These are phyloP conservation scores for Meda fulgida DNA, from an alignment of 2,797 vertebrate species.

Conservation along the genomic window DNA sequence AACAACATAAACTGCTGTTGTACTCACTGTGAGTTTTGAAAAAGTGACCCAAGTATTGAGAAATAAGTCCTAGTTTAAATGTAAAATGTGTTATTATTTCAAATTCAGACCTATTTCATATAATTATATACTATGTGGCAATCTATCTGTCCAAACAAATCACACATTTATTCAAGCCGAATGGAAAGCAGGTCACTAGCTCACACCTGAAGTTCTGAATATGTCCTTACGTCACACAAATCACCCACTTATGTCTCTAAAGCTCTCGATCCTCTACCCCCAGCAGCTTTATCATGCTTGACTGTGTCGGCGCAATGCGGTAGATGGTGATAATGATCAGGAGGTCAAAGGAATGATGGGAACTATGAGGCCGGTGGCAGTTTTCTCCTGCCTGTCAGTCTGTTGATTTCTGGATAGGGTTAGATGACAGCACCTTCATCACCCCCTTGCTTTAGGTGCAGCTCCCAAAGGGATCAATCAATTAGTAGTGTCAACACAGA, in stretches of 20 bases:
- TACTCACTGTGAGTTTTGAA: not conserved
- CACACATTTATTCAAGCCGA: not conserved
- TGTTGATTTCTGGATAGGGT: constrained; percentile 24
- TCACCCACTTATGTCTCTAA: constrained; percentile 12
- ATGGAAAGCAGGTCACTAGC: not conserved
- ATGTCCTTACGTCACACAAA: constrained; percentile 31
- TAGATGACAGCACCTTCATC: constrained; percentile 27
- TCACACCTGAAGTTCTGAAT: constrained; percentile 21
- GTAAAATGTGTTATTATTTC: not conserved
- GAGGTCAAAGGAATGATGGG: constrained; percentile 48
- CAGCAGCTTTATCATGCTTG: constrained; percentile 50
- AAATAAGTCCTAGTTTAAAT: not conserved
- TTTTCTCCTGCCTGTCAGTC: constrained; percentile 38
- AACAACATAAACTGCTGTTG: not conserved
- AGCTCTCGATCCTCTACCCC: constrained; percentile 4
- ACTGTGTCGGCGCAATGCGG: constrained; percentile 28
- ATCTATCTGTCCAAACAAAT: constrained; percentile 12
- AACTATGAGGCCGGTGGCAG: constrained; percentile 21
- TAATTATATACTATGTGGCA: not conserved
- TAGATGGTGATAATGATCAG: constrained; percentile 51
- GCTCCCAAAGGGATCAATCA: constrained; percentile 32
- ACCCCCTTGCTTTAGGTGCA: constrained; percentile 1
- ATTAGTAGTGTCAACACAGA: constrained; percentile 45
- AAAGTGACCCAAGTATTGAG: not conserved
- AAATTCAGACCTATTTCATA: not conserved